Conservation (phyloP, 2,113 vertebrate genomes). For the Pica pica region DNA sequence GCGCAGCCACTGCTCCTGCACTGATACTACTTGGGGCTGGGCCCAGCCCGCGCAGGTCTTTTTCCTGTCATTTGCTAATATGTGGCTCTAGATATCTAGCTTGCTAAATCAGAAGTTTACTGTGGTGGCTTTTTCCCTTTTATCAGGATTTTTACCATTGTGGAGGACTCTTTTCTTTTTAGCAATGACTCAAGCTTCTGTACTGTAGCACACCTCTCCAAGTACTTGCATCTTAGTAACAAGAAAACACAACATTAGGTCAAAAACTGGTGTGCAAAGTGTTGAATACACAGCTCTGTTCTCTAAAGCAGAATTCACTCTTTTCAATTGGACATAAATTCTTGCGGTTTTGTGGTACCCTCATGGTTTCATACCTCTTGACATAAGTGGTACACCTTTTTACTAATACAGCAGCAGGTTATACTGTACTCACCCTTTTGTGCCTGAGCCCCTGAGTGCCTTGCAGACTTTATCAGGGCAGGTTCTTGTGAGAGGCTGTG, state of each 20-base stretch:
- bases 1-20: too few species aligned
- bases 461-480: rapidly evolving
- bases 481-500: background rate
- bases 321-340: background rate
- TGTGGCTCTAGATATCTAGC: background rate
- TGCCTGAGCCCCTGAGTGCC: background rate
- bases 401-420: background rate
- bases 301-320: background rate
- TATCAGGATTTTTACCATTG: background rate
- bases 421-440: rapidly evolving
- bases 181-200: background rate
- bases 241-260: background rate
- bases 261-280: background rate
- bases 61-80: background rate
- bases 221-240: background rate
- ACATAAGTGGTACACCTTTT: background rate
- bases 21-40: too few species aligned
- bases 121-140: background rate
- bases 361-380: background rate
- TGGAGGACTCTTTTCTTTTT: background rate
- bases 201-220: background rate
- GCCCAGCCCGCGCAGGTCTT: background rate
- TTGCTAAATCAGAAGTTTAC: background rate
- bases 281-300: background rate
- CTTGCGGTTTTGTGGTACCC: background rate